Conservation (phyloP, 2,113 vertebrate species). For the Pao palembangensis region DNA sequence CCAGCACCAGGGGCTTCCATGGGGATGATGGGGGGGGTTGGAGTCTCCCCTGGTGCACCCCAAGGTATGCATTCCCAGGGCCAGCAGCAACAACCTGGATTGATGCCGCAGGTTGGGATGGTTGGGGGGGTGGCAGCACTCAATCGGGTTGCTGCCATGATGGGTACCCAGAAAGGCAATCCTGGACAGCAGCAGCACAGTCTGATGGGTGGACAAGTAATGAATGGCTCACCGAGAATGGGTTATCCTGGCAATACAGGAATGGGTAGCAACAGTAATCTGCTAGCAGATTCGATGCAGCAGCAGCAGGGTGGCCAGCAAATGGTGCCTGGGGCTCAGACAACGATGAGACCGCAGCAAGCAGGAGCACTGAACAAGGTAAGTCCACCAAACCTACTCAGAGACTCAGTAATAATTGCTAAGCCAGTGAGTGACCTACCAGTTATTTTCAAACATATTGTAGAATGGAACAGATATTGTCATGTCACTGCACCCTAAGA, state of each 20-base stretch:
- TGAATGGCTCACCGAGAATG: constrained; percentile 94
- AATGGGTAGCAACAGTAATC: constrained; percentile 81
- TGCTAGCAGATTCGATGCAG: constrained; percentile 87
- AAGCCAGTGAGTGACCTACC: background rate
- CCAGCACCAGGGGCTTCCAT: constrained; percentile 57
- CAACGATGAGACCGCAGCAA: constrained; percentile 85
- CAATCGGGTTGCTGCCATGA: constrained; percentile 69
- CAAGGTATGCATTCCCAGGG: constrained; percentile 63
- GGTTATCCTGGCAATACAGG: constrained; percentile 80
- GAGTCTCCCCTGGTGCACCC: constrained; percentile 53
- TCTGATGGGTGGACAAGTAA: constrained; percentile 81
- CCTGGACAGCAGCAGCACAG: constrained; percentile 70
- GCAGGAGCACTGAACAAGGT: constrained; percentile 86
- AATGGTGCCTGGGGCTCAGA: constrained; percentile 77
- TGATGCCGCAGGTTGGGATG: constrained; percentile 81
- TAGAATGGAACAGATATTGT: no score
- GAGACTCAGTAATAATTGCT: background rate
- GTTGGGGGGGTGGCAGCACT: constrained; percentile 57
- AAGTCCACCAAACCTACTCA: constrained; percentile 11
- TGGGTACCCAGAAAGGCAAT: constrained; percentile 71
- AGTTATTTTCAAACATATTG: background rate
- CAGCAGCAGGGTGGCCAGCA: constrained; percentile 83
- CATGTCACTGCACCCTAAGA: no score
- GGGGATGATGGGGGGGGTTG: constrained; percentile 66
- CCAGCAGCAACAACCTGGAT: constrained; percentile 73